Base-by-base conservation (phyloP, 2,113 vertebrate species). In the Thamnophis sirtalis region DNA sequence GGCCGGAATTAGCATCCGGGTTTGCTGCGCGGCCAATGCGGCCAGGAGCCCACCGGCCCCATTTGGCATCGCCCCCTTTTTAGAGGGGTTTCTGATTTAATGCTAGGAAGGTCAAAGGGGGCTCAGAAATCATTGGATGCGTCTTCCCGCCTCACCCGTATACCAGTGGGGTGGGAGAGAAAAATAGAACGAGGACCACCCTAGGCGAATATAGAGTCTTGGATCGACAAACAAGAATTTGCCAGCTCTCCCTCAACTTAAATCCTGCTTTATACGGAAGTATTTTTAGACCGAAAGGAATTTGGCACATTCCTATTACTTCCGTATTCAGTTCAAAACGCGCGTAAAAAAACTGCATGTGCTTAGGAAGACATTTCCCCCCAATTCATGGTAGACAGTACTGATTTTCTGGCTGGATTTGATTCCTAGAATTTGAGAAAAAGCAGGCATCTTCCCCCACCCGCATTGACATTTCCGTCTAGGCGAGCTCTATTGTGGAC, bases 91-190 rank as follows among this genome's bases (percentile, higher is more conserved):
- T 63, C 93, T 89, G 13, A 19, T 92, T 91, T 94, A 90, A 88
- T 5, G 87, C 87, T 84, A 92, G 92, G 90, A 94, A 92, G 53
- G 15, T 84, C 91, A 68, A 89, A 92, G 92, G 88, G 94, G 93
- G 94, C 93, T 95, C 94, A 93, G 56, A 93, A 21, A 85, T 80
- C 87, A 94, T 92, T 90, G 55, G 2, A 26, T 86, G 89, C 53
- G 38, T 1, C 86, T 94, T 91, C 87, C 92, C 93, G 84, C 51
- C 63, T 56, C 3, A 33, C 92, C 91, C 60, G 68, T 92, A 43
- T 84, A 80, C 93, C 87, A 21, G 89, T 19, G 2, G 38, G 43
- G 33, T 38, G 73, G 54, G 17, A 5, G 21, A 54, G 19, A 93
- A 94, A 94, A 89, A 93, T 89, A 89, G 88, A 51, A 21, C 13